Percentiles rank a stretch among this genome's conserved stretches.
phyloP scores from a whole-genome alignment of 2,888 invertebrate genomes.

The Harpalus rufipes region DNA sequence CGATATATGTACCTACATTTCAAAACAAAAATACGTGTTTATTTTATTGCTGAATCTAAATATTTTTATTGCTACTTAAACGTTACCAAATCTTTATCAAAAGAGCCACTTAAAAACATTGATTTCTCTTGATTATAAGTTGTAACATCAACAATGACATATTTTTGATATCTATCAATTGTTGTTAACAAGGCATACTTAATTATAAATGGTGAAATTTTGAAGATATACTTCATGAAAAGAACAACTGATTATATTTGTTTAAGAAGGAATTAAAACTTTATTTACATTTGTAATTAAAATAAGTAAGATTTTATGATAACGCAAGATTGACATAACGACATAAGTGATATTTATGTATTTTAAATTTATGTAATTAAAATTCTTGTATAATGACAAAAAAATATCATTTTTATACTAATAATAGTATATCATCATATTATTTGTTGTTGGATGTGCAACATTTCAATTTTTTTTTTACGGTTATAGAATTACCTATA shows the following conservation, averaged over 20 bases:
- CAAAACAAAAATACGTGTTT: slow-evolving; percentile 6
- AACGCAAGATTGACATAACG: neutral
- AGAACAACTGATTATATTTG: neutral
- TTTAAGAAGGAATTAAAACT: neutral
- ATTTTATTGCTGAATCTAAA: neutral
- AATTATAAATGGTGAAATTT: neutral
- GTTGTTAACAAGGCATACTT: slow-evolving; percentile 22
- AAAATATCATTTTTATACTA: too few relatives aligned
- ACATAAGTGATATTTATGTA: neutral
- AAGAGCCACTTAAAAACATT: slow-evolving; percentile 4
- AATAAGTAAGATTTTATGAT: neutral
- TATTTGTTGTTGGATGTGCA: too few relatives aligned
- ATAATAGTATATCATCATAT: too few relatives aligned
- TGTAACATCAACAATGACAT: slow-evolving; percentile 1
- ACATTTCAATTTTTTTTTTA: too few relatives aligned
- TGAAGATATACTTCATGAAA: neutral
- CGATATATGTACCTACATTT: neutral
- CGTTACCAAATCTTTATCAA: neutral
- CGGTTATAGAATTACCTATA: too few relatives aligned
- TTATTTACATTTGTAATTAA: neutral
- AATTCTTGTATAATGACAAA: too few relatives aligned
- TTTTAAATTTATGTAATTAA: too few relatives aligned
- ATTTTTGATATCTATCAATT: slow-evolving; percentile 6
- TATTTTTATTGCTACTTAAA: neutral
- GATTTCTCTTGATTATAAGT: slow-evolving; percentile 12